phyloP scores from a whole-genome alignment of 2,888 invertebrate species.

The Drosophila lacicola region DNA sequence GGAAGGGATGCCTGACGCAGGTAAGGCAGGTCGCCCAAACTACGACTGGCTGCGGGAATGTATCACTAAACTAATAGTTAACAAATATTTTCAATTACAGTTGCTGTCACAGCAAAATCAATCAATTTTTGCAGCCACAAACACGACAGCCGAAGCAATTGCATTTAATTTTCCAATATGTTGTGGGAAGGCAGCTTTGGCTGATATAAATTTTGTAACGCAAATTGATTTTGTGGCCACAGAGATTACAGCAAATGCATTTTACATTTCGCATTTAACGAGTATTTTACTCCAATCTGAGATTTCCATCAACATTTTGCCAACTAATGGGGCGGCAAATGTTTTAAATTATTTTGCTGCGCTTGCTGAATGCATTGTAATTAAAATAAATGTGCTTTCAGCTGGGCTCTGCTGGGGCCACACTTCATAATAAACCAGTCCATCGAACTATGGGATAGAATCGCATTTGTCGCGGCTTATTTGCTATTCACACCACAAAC shows the following conservation, averaged over 20 bases:
- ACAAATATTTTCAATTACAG: conserved; percentile 77
- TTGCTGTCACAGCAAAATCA: conserved; percentile 80
- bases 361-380: conserved; percentile 60
- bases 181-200: conserved; percentile 26
- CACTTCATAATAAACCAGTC: conserved; percentile 11
- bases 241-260: conserved; percentile 74
- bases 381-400: conserved; percentile 53
- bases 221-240: conserved; percentile 80
- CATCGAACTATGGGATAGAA: conserved; percentile 37
- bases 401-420: conserved; percentile 10
- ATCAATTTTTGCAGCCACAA: conserved; percentile 69
- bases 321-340: conserved; percentile 70
- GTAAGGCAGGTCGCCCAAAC: conserved; percentile 27
- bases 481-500: conserved; percentile 80
- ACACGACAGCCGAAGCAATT: conserved; percentile 55
- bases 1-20: conserved; percentile 67
- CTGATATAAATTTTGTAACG: conserved; percentile 59
- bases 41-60: background rate
- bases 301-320: conserved; percentile 33
- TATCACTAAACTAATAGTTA: conserved; percentile 72
- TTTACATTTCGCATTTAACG: conserved; percentile 54
- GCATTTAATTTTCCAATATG: conserved; percentile 70
- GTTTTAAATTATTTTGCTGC: conserved; percentile 59
- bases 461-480: conserved; percentile 70
- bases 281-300: conserved; percentile 43